These are phyloP conservation scores for Horisme vitalbata DNA, from an alignment of 2,888 invertebrate species.

Conservation along the genomic window DNA sequence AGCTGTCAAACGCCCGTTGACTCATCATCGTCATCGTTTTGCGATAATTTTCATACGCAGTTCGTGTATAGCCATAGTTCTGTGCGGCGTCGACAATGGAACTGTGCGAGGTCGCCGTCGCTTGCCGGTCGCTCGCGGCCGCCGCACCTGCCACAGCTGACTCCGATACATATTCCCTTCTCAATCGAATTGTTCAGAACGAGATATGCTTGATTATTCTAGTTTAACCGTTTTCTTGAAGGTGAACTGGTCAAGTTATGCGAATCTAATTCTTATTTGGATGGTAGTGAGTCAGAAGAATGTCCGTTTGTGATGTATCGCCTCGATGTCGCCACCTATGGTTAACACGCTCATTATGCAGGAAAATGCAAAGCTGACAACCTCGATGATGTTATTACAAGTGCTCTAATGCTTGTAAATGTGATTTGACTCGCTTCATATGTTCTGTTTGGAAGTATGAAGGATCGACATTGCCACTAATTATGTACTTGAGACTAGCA, in stretches of 20 bases:
- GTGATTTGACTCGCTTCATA: neutral
- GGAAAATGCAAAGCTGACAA: conserved; percentile 25
- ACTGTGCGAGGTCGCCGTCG: conserved; percentile 7
- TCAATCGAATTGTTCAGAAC: conserved; percentile 29
- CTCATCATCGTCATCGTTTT: conserved; percentile 70
- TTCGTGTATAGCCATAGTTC: conserved; percentile 42
- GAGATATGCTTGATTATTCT: too few species aligned
- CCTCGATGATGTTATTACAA: conserved; percentile 27
- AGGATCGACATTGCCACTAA: too few species aligned
- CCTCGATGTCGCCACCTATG: conserved; percentile 28
- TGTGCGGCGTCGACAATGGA: conserved; percentile 25
- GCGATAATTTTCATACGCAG: conserved; percentile 68
- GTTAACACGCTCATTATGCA: conserved; percentile 30
- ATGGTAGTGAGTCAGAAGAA: conserved; percentile 38
- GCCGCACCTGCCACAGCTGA: conserved; percentile 41
- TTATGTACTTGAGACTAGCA: too few species aligned
- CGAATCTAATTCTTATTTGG: conserved; percentile 38
- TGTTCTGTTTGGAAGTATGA: too few species aligned
- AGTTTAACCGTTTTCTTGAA: conserved; percentile 35
- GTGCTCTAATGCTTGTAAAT: conserved; percentile 5
- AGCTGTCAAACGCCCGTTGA: conserved; percentile 77
- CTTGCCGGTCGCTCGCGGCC: neutral
- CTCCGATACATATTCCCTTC: conserved; percentile 35
- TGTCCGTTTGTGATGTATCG: conserved; percentile 33
- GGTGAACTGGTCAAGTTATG: conserved; percentile 36